Evolutionary conservation across 1,140 invertebrate species (phyloP).

Genomic region (Epicauta chinensis): DNA sequence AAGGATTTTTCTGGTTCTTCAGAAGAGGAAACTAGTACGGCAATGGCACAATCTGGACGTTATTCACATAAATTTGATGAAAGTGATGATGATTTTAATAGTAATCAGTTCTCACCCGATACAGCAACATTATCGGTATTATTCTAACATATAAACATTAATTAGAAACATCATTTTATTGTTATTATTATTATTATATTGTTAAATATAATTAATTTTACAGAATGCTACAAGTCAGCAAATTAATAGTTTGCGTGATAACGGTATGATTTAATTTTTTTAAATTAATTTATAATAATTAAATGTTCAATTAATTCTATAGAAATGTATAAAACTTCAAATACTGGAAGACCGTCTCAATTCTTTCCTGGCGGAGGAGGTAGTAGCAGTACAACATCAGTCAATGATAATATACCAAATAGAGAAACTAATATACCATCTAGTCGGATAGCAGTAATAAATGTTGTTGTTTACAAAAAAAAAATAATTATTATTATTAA

Average conservation of each 20-base stretch:
- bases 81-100: constrained; percentile 41
- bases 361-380: background rate
- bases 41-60: constrained; percentile 31
- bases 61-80: constrained; percentile 33
- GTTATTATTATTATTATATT: background rate
- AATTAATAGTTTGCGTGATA: constrained; percentile 22
- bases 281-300: background rate
- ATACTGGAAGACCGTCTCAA: background rate
- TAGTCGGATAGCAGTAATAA: constrained; percentile 6
- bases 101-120: constrained; percentile 39
- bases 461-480: constrained; percentile 12
- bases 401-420: constrained; percentile 10
- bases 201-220: constrained; percentile 7
- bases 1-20: constrained; percentile 41
- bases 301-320: background rate
- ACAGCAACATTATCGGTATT: constrained; percentile 37
- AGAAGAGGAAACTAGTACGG: constrained; percentile 38
- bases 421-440: constrained; percentile 22
- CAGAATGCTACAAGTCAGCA: constrained; percentile 31
- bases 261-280: constrained; percentile 18
- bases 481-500: constrained; percentile 1
- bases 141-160: background rate
- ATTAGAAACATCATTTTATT: background rate
- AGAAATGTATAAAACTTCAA: background rate
- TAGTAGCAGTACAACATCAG: constrained; percentile 23